Percentiles rank a stretch among this genome's conserved stretches.
Conservation (phyloP, 2,888 invertebrate genomes). For the Melipona beecheii region DNA sequence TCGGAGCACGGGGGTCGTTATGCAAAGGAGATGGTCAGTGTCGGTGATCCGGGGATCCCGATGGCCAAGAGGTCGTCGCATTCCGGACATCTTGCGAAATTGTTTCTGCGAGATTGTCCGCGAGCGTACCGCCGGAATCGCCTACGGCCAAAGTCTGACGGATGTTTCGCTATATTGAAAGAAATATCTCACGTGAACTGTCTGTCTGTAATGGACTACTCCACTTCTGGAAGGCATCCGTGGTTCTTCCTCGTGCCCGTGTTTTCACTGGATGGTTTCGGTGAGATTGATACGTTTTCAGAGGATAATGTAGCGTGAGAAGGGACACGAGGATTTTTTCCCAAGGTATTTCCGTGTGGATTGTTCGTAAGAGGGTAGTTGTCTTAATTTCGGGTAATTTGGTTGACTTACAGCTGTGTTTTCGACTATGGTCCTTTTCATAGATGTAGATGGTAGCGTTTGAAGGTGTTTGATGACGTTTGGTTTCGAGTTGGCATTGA, state of each 20-base stretch:
- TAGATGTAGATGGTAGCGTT: background rate
- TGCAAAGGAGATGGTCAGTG: conserved; percentile 84
- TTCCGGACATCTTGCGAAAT: conserved; percentile 81
- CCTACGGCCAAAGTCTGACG: conserved; percentile 79
- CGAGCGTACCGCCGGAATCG: conserved; percentile 57
- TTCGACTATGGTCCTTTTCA: background rate
- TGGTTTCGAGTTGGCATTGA: background rate
- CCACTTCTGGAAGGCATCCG: background rate
- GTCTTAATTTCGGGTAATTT: background rate
- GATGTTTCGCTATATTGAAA: conserved; percentile 83
- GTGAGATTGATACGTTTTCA: conserved; percentile 27
- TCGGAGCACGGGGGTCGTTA: conserved; percentile 77
- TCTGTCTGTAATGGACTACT: conserved; percentile 17
- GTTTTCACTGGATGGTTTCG: background rate
- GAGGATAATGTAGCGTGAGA: conserved; percentile 17
- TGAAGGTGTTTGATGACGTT: background rate
- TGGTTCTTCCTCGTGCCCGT: background rate
- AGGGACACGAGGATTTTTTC: background rate
- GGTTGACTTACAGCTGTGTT: background rate
- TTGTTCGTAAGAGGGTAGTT: background rate
- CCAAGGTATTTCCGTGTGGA: background rate
- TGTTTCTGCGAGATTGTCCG: conserved; percentile 74
- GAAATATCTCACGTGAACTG: conserved; percentile 80
- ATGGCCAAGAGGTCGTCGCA: conserved; percentile 77
- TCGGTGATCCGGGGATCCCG: conserved; percentile 79